Evolutionary conservation across 2,888 invertebrate species (phyloP).

Genomic region (Alloscopus bannaensis): DNA sequence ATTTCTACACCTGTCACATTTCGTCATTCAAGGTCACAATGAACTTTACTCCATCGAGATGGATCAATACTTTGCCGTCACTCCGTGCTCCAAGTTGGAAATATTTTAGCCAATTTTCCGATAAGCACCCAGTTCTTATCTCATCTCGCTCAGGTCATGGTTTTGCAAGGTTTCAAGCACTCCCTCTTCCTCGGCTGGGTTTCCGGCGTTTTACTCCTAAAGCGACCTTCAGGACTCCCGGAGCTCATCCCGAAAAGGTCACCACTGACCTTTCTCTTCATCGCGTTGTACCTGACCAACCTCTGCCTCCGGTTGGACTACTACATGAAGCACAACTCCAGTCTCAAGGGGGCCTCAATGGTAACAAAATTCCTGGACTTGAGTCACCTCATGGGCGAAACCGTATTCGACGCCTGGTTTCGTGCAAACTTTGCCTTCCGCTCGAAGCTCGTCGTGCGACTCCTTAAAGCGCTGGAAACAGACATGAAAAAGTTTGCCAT

Average conservation of each 20-base stretch:
- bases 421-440: constrained; percentile 45
- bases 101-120: too few species aligned
- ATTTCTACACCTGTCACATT: too few species aligned
- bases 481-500: constrained; percentile 54
- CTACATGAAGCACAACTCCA: constrained; percentile 36
- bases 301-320: constrained; percentile 53
- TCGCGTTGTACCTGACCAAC: constrained; percentile 17
- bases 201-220: constrained; percentile 53
- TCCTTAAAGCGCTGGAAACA: constrained; percentile 56
- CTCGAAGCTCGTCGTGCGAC: constrained; percentile 54
- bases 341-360: constrained; percentile 28
- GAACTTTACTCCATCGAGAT: too few species aligned
- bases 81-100: too few species aligned
- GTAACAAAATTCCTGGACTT: constrained; percentile 57
- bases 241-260: constrained; percentile 18
- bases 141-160: constrained; percentile 42
- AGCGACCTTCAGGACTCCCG: constrained; percentile 55
- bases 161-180: constrained; percentile 53
- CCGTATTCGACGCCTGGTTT: constrained; percentile 58
- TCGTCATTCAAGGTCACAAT: too few species aligned
- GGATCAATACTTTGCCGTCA: too few species aligned
- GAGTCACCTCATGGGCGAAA: constrained; percentile 51
- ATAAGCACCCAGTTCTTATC: too few species aligned
- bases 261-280: constrained; percentile 22
- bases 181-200: constrained; percentile 57